phyloP scores from a whole-genome alignment of 2,113 vertebrate species.

The Podiceps cristatus region DNA sequence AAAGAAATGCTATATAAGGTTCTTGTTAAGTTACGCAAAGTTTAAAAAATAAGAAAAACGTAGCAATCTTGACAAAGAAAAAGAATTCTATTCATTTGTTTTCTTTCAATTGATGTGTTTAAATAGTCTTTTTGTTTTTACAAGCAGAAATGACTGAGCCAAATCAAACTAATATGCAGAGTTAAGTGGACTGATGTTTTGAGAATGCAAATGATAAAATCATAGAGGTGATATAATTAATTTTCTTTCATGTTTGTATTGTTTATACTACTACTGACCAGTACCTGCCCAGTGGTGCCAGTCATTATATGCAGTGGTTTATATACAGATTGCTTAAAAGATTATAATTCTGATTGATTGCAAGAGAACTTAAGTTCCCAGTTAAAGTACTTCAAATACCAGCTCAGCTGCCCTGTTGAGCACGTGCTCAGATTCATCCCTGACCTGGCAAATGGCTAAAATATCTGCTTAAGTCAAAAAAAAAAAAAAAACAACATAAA shows the following conservation, averaged over 20 bases:
- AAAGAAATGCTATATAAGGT: background rate
- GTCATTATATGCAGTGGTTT: background rate
- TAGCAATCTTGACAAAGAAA: background rate
- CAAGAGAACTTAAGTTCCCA: background rate
- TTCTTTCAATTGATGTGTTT: background rate
- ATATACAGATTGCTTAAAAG: background rate
- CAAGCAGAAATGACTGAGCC: background rate
- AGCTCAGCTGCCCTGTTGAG: background rate
- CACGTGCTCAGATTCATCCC: background rate
- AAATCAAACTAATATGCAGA: background rate
- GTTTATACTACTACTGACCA: background rate
- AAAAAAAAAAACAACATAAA: too few species aligned
- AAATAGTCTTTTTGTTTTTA: background rate
- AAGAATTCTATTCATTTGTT: background rate
- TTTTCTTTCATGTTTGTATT: background rate
- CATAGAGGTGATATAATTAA: rapidly evolving
- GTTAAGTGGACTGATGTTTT: background rate
- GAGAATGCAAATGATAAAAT: background rate
- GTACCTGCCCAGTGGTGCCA: background rate
- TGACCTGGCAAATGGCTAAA: background rate
- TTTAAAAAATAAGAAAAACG: background rate
- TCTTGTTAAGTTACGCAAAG: background rate
- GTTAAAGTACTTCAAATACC: background rate
- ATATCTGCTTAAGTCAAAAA: background rate
- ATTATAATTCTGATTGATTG: background rate